A percentile compares a stretch with the other conserved stretches of the same genome.
phyloP scores from a whole-genome alignment of 2,113 vertebrate species.

The Acinonyx jubatus region DNA sequence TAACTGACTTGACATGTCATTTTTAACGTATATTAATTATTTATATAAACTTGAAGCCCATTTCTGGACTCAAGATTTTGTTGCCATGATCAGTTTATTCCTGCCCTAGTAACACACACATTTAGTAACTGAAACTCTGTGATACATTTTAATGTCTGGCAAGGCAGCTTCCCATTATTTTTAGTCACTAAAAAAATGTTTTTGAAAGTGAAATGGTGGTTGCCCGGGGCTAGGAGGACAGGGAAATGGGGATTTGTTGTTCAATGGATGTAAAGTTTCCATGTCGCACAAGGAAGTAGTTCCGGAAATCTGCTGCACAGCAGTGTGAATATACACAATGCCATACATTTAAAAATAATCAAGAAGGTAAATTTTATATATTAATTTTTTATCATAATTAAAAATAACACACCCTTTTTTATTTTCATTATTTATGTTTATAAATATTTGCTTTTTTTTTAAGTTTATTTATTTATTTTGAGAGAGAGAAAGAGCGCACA shows the following conservation, averaged over 20 bases:
- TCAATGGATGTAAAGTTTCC: background rate
- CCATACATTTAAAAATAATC: background rate
- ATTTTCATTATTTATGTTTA: too few relatives aligned
- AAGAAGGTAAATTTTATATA: background rate
- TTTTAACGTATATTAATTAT: background rate
- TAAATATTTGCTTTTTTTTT: too few relatives aligned
- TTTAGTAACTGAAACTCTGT: background rate
- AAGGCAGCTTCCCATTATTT: background rate
- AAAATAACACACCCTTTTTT: background rate
- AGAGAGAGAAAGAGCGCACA: too few relatives aligned
- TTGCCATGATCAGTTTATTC: background rate
- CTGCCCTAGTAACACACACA: background rate
- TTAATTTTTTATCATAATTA: background rate
- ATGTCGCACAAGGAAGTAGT: background rate
- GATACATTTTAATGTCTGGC: background rate
- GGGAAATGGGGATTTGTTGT: background rate
- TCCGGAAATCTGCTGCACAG: background rate
- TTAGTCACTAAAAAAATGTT: background rate
- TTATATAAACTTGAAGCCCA: background rate
- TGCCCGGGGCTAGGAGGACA: background rate
- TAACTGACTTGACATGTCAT: background rate
- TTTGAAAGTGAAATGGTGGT: background rate
- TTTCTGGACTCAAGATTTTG: background rate
- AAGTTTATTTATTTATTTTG: too few relatives aligned
- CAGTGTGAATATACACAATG: background rate